Conservation (phyloP, 2,888 invertebrate species). For the Temnothorax unifasciatus region DNA sequence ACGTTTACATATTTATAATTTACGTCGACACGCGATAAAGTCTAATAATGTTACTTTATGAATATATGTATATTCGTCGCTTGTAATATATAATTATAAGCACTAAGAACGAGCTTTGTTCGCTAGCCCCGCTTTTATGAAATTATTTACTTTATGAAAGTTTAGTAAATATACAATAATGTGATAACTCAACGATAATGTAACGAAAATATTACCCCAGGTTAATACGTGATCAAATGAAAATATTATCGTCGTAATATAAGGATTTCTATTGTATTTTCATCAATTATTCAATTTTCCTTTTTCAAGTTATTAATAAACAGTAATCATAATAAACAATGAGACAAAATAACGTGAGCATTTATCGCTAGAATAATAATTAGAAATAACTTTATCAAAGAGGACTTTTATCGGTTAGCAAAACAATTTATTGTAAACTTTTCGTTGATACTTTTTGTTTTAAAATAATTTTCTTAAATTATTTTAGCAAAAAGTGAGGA, state of each 20-base stretch:
- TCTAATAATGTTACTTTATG: not conserved
- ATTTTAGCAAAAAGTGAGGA: not conserved
- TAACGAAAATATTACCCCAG: not conserved
- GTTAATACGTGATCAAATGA: not conserved
- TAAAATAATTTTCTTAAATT: conserved; percentile 9
- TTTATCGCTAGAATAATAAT: not conserved
- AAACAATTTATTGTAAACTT: not conserved
- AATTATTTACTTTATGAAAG: not conserved
- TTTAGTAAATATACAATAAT: not conserved
- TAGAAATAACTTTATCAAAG: not conserved
- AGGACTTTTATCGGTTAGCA: not conserved
- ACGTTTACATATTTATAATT: not conserved
- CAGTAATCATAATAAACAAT: not conserved
- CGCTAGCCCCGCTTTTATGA: too few species aligned
- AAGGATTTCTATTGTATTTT: not conserved
- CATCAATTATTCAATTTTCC: not conserved
- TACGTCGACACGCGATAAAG: not conserved
- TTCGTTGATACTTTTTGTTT: not conserved
- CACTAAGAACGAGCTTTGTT: too few species aligned
- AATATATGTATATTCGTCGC: too few species aligned
- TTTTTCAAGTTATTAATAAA: not conserved
- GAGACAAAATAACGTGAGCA: not conserved
- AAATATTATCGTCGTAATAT: conserved; percentile 8
- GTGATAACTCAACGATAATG: not conserved
- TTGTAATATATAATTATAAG: too few species aligned